Evolutionary conservation across 2,797 vertebrate genomes (phyloP).

Genomic region (Rhabdomys pumilio): DNA sequence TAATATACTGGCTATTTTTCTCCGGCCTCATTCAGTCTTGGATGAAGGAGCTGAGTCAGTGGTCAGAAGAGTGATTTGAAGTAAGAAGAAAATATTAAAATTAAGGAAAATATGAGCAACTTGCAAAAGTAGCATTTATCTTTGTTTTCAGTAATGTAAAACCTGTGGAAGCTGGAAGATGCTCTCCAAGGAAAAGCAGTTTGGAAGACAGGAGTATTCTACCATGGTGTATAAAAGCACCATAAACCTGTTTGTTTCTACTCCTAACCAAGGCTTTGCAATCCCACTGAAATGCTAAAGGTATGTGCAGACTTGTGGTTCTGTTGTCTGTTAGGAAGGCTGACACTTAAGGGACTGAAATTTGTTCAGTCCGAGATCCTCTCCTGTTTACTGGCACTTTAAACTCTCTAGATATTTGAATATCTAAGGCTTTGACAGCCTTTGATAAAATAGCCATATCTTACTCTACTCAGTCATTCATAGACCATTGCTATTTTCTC

Average conservation of each 20-base stretch:
- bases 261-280: constrained; percentile 34
- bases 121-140: constrained; percentile 4
- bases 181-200: constrained; percentile 2
- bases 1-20: neutral
- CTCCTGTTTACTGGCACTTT: neutral
- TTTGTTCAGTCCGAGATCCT: neutral
- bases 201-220: neutral
- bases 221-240: constrained; percentile 18
- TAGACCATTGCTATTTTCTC: constrained; percentile 30
- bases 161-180: neutral
- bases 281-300: neutral
- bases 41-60: neutral
- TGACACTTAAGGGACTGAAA: neutral
- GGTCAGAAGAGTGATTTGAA: neutral
- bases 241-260: neutral
- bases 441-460: neutral
- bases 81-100: neutral
- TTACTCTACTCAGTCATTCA: constrained; percentile 29
- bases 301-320: neutral
- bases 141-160: constrained; percentile 59
- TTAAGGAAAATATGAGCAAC: neutral
- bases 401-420: constrained; percentile 28
- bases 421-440: neutral
- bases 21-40: neutral
- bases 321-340: neutral